phyloP scores from a whole-genome alignment of 2,113 vertebrate genomes.

The Phoenicopterus ruber region DNA sequence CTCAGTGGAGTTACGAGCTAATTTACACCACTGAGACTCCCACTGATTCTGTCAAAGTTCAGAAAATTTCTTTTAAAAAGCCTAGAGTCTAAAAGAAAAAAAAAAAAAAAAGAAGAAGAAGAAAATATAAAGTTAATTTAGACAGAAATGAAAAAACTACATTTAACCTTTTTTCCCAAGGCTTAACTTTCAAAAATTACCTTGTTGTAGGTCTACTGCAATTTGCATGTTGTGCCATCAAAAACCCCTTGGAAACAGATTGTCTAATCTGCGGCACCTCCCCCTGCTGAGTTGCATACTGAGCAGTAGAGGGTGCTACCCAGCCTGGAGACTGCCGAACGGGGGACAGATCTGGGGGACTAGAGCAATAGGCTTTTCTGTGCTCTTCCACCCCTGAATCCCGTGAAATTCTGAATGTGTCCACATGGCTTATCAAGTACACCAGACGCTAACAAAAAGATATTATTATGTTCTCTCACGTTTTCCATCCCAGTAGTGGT shows the following conservation, averaged over 20 bases:
- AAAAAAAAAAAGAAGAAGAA: neutral
- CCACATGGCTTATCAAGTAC: neutral
- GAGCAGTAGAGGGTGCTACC: neutral
- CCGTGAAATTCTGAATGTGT: neutral
- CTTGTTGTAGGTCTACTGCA: neutral
- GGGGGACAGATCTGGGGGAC: accelerated
- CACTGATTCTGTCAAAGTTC: neutral
- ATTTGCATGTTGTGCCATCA: neutral
- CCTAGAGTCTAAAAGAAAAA: neutral
- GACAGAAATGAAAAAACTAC: neutral
- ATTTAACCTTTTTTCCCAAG: neutral
- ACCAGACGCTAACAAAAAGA: neutral
- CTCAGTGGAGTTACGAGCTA: neutral
- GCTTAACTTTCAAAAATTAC: neutral
- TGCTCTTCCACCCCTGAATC: neutral
- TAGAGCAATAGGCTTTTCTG: neutral
- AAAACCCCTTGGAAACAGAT: neutral
- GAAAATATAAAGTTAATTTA: neutral
- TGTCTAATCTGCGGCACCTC: neutral
- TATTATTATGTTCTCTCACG: neutral
- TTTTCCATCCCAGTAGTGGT: neutral
- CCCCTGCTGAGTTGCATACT: neutral
- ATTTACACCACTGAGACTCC: neutral
- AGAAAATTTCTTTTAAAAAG: neutral
- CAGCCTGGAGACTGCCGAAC: neutral